Evolutionary conservation across 2,797 vertebrate species (phyloP).

Genomic region (Knipowitschia caucasica): DNA sequence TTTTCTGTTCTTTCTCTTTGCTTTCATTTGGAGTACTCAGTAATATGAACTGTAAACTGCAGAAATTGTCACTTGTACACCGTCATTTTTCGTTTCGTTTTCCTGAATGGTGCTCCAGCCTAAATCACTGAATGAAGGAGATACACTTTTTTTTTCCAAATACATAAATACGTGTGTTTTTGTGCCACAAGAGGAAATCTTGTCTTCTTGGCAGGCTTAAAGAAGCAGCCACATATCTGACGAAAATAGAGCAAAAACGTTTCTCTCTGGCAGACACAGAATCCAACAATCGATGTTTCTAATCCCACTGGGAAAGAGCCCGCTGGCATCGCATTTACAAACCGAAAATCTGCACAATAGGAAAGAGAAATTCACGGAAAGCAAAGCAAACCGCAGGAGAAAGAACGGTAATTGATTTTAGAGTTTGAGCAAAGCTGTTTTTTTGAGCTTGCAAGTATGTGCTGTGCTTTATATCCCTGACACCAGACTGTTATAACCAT

Average conservation of each 20-base stretch:
- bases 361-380: not conserved
- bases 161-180: too few species aligned
- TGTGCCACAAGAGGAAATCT: not conserved
- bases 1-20: too few species aligned
- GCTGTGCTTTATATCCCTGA: too few species aligned
- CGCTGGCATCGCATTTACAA: not conserved
- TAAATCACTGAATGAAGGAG: not conserved
- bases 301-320: not conserved
- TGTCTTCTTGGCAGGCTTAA: not conserved
- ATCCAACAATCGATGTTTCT: not conserved
- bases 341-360: not conserved
- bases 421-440: not conserved
- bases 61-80: too few species aligned
- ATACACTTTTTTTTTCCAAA: too few species aligned
- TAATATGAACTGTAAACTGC: too few species aligned
- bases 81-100: too few species aligned
- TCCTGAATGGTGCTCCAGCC: too few species aligned
- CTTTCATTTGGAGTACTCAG: too few species aligned
- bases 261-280: not conserved
- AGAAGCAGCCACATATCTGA: not conserved
- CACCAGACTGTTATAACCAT: too few species aligned
- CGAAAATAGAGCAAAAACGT: not conserved
- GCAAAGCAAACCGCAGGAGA: not conserved
- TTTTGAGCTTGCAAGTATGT: not conserved
- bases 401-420: not conserved